These are phyloP conservation scores for Mimumesa dahlbomi DNA, from an alignment of 2,888 invertebrate genomes.

Conservation along the genomic window DNA sequence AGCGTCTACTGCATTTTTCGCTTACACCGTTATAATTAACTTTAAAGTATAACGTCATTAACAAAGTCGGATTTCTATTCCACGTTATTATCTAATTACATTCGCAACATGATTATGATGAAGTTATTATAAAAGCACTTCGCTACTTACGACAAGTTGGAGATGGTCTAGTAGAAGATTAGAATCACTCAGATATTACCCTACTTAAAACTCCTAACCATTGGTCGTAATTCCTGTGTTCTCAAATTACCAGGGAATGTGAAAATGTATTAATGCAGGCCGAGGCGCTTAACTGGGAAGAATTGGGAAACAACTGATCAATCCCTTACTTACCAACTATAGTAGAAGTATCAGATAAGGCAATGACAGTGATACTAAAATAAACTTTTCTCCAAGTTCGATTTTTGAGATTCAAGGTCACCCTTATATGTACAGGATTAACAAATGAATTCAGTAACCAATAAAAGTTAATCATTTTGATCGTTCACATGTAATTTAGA, in stretches of 20 bases:
- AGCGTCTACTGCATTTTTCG: no score
- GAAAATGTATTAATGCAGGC: constrained; percentile 19
- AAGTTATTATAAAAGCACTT: constrained; percentile 41
- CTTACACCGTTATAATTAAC: not conserved
- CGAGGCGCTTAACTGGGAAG: not conserved
- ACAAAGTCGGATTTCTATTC: constrained; percentile 26
- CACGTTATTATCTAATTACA: constrained; percentile 25
- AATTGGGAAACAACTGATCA: constrained; percentile 7
- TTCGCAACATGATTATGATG: constrained; percentile 36
- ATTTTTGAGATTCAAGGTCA: no score
- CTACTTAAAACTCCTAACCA: constrained; percentile 48
- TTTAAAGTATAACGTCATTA: constrained; percentile 5
- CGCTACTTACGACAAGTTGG: constrained; percentile 13
- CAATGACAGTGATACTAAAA: no score
- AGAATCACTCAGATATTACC: constrained; percentile 53
- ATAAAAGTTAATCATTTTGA: no score
- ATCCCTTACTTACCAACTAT: no score
- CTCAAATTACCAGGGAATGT: constrained; percentile 30
- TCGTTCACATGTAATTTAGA: no score
- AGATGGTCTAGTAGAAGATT: constrained; percentile 2
- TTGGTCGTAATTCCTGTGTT: constrained; percentile 43
- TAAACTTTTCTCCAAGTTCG: no score
- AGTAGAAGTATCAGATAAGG: no score
- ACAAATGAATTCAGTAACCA: no score
- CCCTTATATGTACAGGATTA: no score